Evolutionary conservation across 2,797 vertebrate species (phyloP).

Genomic region (Sebastes variabilis): DNA sequence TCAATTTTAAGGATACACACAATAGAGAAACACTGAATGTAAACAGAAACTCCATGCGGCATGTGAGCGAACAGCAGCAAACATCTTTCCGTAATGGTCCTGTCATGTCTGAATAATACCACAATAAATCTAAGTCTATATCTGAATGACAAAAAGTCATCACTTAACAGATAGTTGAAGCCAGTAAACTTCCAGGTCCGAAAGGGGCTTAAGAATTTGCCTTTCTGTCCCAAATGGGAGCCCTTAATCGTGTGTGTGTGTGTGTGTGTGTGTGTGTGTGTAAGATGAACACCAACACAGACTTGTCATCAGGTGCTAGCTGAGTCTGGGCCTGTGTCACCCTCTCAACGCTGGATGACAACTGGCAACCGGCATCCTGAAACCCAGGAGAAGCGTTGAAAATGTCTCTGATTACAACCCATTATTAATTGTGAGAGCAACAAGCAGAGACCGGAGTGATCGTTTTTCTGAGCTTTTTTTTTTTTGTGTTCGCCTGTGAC

Average conservation of each 20-base stretch:
- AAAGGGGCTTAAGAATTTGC: background rate
- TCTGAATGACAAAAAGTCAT: background rate
- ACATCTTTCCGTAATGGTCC: background rate
- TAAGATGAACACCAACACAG: constrained; percentile 20
- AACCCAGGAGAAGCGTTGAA: constrained; percentile 57
- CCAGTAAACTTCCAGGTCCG: background rate
- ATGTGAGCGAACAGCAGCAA: background rate
- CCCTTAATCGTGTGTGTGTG: background rate
- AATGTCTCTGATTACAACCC: constrained; percentile 58
- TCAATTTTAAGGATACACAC: background rate
- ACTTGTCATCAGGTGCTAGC: constrained; percentile 48
- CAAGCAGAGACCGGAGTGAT: constrained; percentile 33
- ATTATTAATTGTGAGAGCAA: constrained; percentile 72
- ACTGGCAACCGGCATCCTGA: constrained; percentile 62
- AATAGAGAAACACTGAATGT: background rate
- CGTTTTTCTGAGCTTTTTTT: constrained; percentile 41
- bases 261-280: background rate
- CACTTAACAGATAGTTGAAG: background rate
- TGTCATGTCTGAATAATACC: background rate
- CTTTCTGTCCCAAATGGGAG: background rate
- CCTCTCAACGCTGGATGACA: constrained; percentile 72
- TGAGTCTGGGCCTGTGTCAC: constrained; percentile 14
- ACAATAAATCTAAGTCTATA: background rate
- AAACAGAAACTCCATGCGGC: background rate
- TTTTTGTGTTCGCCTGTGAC: background rate